phyloP scores from a whole-genome alignment of 2,888 invertebrate species.

The Apamea anceps region DNA sequence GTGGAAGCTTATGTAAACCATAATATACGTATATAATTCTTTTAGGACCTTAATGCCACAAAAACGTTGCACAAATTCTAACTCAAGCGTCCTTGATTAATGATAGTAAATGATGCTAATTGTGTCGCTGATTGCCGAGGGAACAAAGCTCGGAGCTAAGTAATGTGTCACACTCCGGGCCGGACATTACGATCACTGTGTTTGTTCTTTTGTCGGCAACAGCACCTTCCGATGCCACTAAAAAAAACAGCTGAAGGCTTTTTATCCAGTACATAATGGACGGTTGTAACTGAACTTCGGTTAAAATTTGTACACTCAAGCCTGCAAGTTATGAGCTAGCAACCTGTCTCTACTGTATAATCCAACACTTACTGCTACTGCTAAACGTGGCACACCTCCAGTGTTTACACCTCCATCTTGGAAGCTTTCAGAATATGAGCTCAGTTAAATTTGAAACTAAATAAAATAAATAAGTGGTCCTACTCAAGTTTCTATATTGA shows the following conservation, averaged over 20 bases:
- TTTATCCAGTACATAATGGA: constrained; percentile 27
- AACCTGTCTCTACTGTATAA: constrained; percentile 18
- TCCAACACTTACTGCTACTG: constrained; percentile 10
- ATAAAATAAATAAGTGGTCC: constrained; percentile 18
- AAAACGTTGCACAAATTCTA: constrained; percentile 34
- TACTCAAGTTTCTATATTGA: constrained; percentile 23
- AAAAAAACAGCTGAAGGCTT: constrained; percentile 21
- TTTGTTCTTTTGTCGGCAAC: constrained; percentile 53
- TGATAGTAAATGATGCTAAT: constrained; percentile 63
- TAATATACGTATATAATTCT: constrained; percentile 9
- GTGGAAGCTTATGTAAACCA: constrained; percentile 1
- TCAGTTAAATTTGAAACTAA: constrained; percentile 6
- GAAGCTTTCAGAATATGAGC: constrained; percentile 11
- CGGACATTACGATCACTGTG: constrained; percentile 48
- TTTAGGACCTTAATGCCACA: constrained; percentile 17
- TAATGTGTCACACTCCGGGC: constrained; percentile 39
- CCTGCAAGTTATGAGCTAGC: constrained; percentile 14
- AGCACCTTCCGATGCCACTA: constrained; percentile 2
- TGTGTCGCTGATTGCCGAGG: constrained; percentile 52
- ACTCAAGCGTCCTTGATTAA: constrained; percentile 55
- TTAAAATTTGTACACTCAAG: constrained; percentile 15
- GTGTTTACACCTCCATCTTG: constrained; percentile 10
- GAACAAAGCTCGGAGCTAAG: constrained; percentile 56
- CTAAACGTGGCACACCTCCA: not conserved
- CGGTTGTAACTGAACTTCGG: constrained; percentile 7